These are phyloP conservation scores for Maniola jurtina DNA, from an alignment of 1,140 invertebrate genomes.

Conservation along the genomic window DNA sequence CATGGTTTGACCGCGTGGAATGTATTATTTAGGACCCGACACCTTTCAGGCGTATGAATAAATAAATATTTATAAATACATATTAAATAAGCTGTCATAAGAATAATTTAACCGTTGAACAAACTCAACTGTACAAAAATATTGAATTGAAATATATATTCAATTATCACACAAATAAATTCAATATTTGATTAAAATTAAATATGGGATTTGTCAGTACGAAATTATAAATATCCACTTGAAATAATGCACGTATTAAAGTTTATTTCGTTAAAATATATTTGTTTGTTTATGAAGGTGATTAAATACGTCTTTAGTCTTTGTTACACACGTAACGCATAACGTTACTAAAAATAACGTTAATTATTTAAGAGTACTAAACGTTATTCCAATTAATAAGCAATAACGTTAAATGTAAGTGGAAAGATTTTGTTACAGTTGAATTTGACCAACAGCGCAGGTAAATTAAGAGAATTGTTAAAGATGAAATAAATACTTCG, in stretches of 20 bases:
- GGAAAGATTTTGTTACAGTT: not conserved
- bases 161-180: not conserved
- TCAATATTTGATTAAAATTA: too few species aligned
- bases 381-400: too few species aligned
- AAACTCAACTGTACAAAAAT: not conserved
- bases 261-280: too few species aligned
- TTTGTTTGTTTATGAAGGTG: too few species aligned
- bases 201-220: too few species aligned
- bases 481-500: conserved; percentile 33
- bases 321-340: too few species aligned
- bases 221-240: too few species aligned
- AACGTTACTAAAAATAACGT: too few species aligned
- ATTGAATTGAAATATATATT: not conserved
- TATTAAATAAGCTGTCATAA: conserved; percentile 30
- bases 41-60: conserved; percentile 73
- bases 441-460: conserved; percentile 28
- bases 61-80: conserved; percentile 46
- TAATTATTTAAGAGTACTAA: too few species aligned
- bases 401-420: too few species aligned
- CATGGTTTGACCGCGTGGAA: conserved; percentile 74
- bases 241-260: too few species aligned
- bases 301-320: too few species aligned
- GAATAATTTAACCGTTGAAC: conserved; percentile 17
- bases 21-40: conserved; percentile 72
- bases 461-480: conserved; percentile 8